Conservation (phyloP, 2,797 vertebrate species). For the Danio choprae region DNA sequence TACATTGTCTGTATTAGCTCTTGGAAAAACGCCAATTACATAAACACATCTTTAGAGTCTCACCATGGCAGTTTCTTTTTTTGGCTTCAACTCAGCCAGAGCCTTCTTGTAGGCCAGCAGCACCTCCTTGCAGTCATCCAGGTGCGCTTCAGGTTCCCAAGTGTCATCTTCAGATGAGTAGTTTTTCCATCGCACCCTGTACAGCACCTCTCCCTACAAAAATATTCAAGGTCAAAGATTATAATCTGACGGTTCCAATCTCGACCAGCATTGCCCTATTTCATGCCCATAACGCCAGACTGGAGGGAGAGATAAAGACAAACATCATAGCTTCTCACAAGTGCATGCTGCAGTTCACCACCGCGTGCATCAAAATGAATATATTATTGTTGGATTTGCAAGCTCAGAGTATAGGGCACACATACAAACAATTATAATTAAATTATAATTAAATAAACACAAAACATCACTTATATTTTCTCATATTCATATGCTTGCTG, state of each 20-base stretch:
- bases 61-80: constrained; percentile 85
- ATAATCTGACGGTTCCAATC: neutral
- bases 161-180: constrained; percentile 96
- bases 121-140: constrained; percentile 96
- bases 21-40: neutral
- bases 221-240: constrained; percentile 31
- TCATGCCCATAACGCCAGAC: neutral
- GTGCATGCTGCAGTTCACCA: neutral
- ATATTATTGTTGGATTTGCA: neutral
- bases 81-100: constrained; percentile 82
- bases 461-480: too few species aligned
- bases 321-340: neutral
- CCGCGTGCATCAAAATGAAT: neutral
- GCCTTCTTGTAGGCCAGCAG: constrained; percentile 89
- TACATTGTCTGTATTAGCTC: neutral
- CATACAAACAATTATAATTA: neutral
- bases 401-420: neutral
- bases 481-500: too few species aligned
- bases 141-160: constrained; percentile 94
- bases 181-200: constrained; percentile 97
- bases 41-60: constrained; percentile 50
- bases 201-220: constrained; percentile 88
- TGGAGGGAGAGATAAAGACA: neutral
- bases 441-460: too few species aligned
- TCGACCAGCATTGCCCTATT: too few species aligned